These are phyloP conservation scores for Hermaeophaga mercurialis DNA, from an alignment of 2,888 invertebrate species.

Conservation along the genomic window DNA sequence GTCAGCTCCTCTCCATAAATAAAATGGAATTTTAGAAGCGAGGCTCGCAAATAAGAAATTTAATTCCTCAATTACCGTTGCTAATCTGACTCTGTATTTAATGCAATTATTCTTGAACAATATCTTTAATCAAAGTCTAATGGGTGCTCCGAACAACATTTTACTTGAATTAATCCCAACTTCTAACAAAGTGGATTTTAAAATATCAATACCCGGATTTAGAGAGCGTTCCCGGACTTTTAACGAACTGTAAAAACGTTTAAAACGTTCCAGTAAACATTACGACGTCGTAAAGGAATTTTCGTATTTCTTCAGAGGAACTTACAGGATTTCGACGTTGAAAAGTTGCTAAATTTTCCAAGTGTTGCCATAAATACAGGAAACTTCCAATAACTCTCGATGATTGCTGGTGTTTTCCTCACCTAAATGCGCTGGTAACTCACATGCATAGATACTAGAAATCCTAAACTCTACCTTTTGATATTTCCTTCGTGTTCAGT, in stretches of 20 bases:
- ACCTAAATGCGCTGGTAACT: no score
- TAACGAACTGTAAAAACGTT: slow-evolving; percentile 23
- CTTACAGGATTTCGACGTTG: slow-evolving; percentile 4
- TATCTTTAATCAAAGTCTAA: slow-evolving; percentile 16
- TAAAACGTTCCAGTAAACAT: slow-evolving; percentile 18
- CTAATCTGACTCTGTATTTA: slow-evolving; percentile 12
- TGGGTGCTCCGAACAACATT: slow-evolving; percentile 17
- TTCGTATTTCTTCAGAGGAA: slow-evolving; percentile 5
- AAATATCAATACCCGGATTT: slow-evolving; percentile 22
- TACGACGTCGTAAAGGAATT: slow-evolving; percentile 18
- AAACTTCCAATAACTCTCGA: no score
- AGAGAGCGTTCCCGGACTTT: slow-evolving; percentile 4
- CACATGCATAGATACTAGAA: no score
- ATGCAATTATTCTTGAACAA: slow-evolving; percentile 15
- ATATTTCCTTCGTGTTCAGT: no score
- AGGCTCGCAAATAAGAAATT: no score
- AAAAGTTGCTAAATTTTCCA: no score
- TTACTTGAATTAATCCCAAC: slow-evolving; percentile 19
- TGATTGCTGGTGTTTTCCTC: no score
- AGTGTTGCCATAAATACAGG: no score
- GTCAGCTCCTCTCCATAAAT: no score
- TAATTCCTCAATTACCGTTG: slow-evolving; percentile 14
- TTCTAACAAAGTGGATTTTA: slow-evolving; percentile 16
- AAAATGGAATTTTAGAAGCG: no score
- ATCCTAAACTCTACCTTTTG: no score